phyloP scores from a whole-genome alignment of 2,113 vertebrate genomes.

The Callipepla californica region DNA sequence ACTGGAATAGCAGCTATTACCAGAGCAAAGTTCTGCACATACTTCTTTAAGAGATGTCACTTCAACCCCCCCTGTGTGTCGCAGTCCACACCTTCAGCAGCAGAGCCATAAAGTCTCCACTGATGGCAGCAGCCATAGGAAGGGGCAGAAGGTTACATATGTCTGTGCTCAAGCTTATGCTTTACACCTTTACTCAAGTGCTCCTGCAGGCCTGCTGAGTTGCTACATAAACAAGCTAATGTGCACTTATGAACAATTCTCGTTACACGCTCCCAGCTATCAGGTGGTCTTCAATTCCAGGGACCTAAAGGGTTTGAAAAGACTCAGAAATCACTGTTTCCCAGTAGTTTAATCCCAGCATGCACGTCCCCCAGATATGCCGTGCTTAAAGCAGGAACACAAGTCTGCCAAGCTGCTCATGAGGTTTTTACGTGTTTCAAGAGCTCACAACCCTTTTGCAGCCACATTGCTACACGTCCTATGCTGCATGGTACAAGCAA shows the following conservation, averaged over 20 bases:
- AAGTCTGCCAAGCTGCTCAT: background rate
- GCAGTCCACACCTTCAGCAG: background rate
- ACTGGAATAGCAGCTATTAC: background rate
- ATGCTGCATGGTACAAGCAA: rapidly evolving
- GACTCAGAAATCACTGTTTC: slow-evolving; percentile 1
- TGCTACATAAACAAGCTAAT: background rate
- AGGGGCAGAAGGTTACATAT: background rate
- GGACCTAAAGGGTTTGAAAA: slow-evolving; percentile 23
- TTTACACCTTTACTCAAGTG: background rate
- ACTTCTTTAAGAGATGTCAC: rapidly evolving
- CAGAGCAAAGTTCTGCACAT: background rate
- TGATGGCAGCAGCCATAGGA: background rate
- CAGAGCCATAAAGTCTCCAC: background rate
- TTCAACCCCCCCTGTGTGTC: background rate
- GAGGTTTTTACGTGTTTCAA: background rate
- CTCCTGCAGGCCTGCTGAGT: background rate
- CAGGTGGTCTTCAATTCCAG: slow-evolving; percentile 1
- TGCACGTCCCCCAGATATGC: background rate
- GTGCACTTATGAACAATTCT: background rate
- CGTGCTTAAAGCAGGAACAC: slow-evolving; percentile 17
- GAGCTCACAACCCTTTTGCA: background rate
- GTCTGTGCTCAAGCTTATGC: background rate
- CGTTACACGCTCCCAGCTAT: background rate
- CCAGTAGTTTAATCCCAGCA: background rate
- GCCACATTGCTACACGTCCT: rapidly evolving